These are phyloP conservation scores for Tribolium freemani DNA, from an alignment of 2,888 invertebrate genomes.

Conservation along the genomic window DNA sequence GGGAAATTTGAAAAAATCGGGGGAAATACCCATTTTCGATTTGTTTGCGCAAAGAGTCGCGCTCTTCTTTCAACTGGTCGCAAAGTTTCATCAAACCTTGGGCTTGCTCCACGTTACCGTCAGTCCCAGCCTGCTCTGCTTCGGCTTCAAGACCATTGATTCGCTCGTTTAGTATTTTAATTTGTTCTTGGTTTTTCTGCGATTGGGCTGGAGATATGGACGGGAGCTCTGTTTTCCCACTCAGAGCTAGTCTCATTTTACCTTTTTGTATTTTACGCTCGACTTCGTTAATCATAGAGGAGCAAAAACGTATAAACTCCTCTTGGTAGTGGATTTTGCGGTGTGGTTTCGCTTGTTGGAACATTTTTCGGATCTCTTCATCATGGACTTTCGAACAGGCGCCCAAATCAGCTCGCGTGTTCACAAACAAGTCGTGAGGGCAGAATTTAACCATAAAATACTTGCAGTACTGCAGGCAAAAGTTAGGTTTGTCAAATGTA, in stretches of 20 bases:
- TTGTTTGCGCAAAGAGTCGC: constrained; percentile 83
- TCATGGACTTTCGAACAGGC: constrained; percentile 96
- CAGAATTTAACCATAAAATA: constrained; percentile 97
- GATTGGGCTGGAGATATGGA: constrained; percentile 80
- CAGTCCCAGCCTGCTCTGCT: constrained; percentile 94
- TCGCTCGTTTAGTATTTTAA: constrained; percentile 87
- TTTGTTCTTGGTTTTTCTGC: constrained; percentile 90
- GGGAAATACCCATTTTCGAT: constrained; percentile 78
- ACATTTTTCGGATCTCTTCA: constrained; percentile 92
- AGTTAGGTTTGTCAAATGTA: constrained; percentile 19
- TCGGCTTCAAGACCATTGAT: constrained; percentile 91
- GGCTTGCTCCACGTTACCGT: constrained; percentile 96
- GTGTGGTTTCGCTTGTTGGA: constrained; percentile 83
- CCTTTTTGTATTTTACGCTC: constrained; percentile 77
- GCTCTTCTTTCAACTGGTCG: constrained; percentile 94
- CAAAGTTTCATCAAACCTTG: constrained; percentile 96
- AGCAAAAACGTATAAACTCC: constrained; percentile 93
- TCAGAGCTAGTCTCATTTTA: constrained; percentile 90
- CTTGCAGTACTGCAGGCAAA: constrained; percentile 86
- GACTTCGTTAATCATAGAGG: constrained; percentile 94
- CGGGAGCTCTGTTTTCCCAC: constrained; percentile 80
- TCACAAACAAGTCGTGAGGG: constrained; percentile 98
- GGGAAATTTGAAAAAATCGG: too few relatives aligned
- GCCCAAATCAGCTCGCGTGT: constrained; percentile 97
- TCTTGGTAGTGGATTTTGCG: constrained; percentile 94